Evolutionary conservation across 2,113 vertebrate genomes (phyloP).

Genomic region (Rhodinocichla rosea): DNA sequence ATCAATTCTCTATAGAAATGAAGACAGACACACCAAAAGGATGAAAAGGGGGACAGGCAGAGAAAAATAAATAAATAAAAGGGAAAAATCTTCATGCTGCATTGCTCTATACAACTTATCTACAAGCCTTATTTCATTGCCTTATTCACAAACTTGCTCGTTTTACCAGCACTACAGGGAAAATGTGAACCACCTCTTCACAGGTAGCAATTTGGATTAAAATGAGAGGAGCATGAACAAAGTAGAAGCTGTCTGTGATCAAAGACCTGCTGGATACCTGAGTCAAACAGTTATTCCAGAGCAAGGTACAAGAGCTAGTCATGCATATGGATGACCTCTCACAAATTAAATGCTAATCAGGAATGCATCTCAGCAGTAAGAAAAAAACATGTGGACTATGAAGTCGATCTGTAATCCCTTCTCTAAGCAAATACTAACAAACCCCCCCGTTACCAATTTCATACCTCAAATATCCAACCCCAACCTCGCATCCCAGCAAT

Average conservation of each 20-base stretch:
- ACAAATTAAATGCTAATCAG: conserved; percentile 57
- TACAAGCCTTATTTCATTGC: not conserved
- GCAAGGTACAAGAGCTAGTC: conserved; percentile 37
- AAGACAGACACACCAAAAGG: not conserved
- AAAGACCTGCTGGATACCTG: conserved; percentile 54
- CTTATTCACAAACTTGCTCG: conserved; percentile 9
- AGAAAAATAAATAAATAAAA: not conserved
- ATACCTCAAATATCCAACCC: not conserved
- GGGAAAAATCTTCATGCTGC: not conserved
- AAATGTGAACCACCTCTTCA: conserved; percentile 15
- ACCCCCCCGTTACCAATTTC: not conserved
- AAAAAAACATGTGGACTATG: not conserved
- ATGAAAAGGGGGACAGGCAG: not conserved
- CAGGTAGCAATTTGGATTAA: not conserved
- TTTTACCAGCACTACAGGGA: conserved; percentile 11
- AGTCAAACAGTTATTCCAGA: conserved; percentile 50
- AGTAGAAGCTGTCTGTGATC: conserved; percentile 29
- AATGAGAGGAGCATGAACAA: conserved; percentile 16
- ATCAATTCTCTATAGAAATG: conserved; percentile 11
- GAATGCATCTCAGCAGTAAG: conserved; percentile 1
- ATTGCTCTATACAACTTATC: conserved; percentile 37
- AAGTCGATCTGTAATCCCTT: not conserved
- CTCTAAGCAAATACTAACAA: not conserved
- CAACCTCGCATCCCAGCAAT: not conserved
- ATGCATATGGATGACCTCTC: conserved; percentile 66